Conservation (phyloP, 2,888 invertebrate genomes). For the Eupsilia transversa region DNA sequence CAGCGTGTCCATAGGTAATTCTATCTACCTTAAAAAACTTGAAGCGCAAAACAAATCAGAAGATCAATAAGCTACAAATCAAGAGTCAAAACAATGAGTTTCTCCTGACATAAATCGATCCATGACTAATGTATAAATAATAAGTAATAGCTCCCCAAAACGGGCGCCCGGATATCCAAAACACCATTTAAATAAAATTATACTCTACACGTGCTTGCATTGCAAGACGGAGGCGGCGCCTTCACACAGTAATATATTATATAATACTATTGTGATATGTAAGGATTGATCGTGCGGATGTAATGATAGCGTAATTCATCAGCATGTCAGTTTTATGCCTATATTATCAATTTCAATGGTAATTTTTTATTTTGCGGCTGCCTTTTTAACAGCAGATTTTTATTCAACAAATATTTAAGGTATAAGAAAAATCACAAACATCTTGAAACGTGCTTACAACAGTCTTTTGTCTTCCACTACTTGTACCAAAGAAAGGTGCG, state of each 20-base stretch:
- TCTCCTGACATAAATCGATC: constrained; percentile 48
- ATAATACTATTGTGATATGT: constrained; percentile 37
- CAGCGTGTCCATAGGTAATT: not conserved
- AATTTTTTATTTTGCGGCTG: not conserved
- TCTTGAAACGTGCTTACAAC: not conserved
- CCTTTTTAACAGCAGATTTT: not conserved
- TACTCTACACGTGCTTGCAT: constrained; percentile 49
- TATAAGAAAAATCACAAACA: not conserved
- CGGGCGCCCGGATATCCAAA: constrained; percentile 64
- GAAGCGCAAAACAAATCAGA: not conserved
- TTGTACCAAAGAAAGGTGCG: constrained; percentile 23
- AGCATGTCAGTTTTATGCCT: not conserved
- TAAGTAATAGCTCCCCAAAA: constrained; percentile 63
- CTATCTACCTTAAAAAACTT: not conserved
- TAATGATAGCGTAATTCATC: constrained; percentile 29
- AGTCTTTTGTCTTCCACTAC: constrained; percentile 9
- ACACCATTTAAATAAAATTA: constrained; percentile 62
- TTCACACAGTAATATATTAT: constrained; percentile 29
- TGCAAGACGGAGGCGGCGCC: constrained; percentile 38
- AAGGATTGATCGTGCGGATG: constrained; percentile 26
- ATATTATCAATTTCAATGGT: constrained; percentile 3
- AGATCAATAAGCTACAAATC: constrained; percentile 21
- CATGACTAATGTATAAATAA: constrained; percentile 55
- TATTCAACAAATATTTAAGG: not conserved
- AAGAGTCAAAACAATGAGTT: constrained; percentile 31